Base-by-base conservation (phyloP, 2,797 vertebrate genomes). In the Brachymystax lenok region DNA sequence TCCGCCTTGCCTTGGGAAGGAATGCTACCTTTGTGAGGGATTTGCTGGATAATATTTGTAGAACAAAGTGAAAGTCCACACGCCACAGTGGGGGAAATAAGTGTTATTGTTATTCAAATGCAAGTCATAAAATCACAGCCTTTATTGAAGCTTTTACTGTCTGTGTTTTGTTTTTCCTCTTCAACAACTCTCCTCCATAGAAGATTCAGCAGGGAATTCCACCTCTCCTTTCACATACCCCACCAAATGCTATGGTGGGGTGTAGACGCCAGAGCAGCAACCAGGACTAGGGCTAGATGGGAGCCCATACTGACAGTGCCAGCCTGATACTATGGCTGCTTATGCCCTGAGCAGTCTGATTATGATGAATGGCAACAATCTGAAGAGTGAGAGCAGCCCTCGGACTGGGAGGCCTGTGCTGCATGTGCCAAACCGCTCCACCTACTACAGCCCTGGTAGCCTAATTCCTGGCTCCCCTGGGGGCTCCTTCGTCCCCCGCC, bases 291-390 rank as follows among this genome's bases (percentile, higher is more conserved):
- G 78, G 68, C 78, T 88, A 85, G 80, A 90, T 89, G 88, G 88
- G 83, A 80, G 78, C 71, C 73, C 82, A 78, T 74, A 78, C 64
- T 80, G 83, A 87, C 79, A 81, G 85, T 83, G 52, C 86, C 83
- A 85, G 89, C 90, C 92, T 86, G 89, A 82, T 93, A 95, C 92
- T 96, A 97, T 97, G 96, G 96, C 96, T 82, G 90, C 95, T 89
- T 96, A 94, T 90, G 94, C 95, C 17, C 89, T 96, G 86, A 95
- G 94, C 88, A 95, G 92, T 91, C 91, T 95, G 87, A 94, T 95
- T 88, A 92, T 93, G 82, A 96, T 96, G 96, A 95, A 94, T 90
- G 92, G 92, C 87, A 93, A 92, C 70, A 92, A 95, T 86, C 87
- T 88, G 86, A 92, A 90, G 70, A 91, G 86, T 64, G 88, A 85